Base-by-base conservation (phyloP, 1,140 invertebrate species). In the Pteromalus puparum region DNA sequence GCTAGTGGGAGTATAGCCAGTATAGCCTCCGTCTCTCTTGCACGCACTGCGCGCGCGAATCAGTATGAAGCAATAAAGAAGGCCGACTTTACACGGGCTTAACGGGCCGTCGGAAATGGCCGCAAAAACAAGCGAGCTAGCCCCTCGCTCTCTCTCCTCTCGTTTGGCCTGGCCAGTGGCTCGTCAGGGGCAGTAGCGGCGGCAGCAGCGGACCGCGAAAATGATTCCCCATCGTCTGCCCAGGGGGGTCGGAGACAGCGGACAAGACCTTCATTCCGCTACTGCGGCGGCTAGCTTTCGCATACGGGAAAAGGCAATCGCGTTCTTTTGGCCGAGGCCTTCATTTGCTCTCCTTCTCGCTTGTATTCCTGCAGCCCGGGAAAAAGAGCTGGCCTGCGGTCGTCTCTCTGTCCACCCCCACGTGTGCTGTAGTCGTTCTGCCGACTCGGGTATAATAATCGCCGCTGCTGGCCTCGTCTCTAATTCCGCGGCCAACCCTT, bases 401-500 rank as follows among this genome's bases (percentile, higher is more conserved):
- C 61, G 30, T 12, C 78, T n/a, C 18, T 67, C 75, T 82, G 70
- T 79, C 76, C 79, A 77, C 81, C 82, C 77, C 83, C 80, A 74
- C 72, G 12, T 30, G 34, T n/a, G 21, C 72, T 12, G 21, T n/a
- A 61, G 53, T 53, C 68, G 28, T 30, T 61, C 70, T 28, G 24
- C n/a, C 79, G 74, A 82, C 84, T 77, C 74, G 53, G 48, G 80
- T 72, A 86, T 86, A 87, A 89, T 91, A 89, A 90, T 91, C 88
- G 86, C 84, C 72, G 80, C 13, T 18, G 53, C 42, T 75, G 78
- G 73, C 26, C 82, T 87, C 87, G 86, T 87, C 88, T 90, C 88
- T 90, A 90, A 91, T 90, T 90, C 87, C 86, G 85, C 78, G 86
- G 85, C 88, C 84, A 88, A 91, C 89, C 89, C 89, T 88, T 89